A percentile compares a stretch with the other conserved stretches of the same genome.
These are phyloP conservation scores for Calonectris borealis DNA, from an alignment of 2,113 vertebrate genomes.

Conservation along the genomic window DNA sequence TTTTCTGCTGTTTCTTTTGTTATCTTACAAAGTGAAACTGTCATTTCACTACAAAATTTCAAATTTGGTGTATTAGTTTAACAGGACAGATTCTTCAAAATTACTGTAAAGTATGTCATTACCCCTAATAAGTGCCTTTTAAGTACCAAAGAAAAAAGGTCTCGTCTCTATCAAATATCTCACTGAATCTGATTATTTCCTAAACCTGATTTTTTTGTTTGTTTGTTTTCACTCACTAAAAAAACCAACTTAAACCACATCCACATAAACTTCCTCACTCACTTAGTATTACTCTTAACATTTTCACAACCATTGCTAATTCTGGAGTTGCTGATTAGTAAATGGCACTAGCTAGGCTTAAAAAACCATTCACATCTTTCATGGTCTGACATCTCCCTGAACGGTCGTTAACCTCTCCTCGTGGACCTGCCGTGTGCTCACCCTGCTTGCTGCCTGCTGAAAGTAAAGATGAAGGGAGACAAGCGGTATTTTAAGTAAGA, in stretches of 20 bases:
- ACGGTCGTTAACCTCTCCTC: background rate
- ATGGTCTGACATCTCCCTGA: background rate
- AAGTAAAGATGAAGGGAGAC: background rate
- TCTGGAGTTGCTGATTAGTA: background rate
- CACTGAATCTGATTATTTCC: background rate
- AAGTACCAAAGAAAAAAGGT: background rate
- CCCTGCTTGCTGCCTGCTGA: background rate
- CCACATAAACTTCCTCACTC: background rate
- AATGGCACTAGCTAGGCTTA: background rate
- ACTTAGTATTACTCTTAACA: background rate
- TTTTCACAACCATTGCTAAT: background rate
- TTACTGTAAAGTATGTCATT: background rate
- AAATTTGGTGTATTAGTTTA: background rate
- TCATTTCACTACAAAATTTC: background rate
- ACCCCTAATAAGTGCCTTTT: background rate
- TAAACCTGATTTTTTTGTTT: background rate
- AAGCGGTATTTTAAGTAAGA: background rate
- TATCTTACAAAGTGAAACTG: background rate
- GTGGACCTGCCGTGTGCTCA: accelerated
- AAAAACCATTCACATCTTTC: background rate
- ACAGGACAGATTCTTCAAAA: background rate
- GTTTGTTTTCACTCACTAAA: background rate
- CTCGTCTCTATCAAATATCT: background rate
- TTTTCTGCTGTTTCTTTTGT: background rate
- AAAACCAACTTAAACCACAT: background rate